These are phyloP conservation scores for Oryzias dopingdopingensis DNA, from an alignment of 2,797 vertebrate genomes.

Conservation along the genomic window DNA sequence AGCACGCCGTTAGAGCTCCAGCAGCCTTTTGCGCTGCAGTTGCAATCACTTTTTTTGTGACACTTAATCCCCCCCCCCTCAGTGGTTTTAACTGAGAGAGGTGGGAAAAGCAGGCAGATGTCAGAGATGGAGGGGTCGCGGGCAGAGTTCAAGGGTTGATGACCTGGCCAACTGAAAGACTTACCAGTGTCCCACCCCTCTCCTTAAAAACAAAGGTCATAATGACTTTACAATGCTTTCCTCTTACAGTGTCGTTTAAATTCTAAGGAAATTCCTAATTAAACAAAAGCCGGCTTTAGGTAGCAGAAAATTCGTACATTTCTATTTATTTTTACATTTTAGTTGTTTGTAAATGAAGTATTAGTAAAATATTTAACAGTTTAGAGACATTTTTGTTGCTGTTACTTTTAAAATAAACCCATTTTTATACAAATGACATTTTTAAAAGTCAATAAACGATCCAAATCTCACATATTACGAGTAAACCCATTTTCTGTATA, in stretches of 20 bases:
- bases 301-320: too few species aligned
- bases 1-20: neutral
- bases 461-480: too few species aligned
- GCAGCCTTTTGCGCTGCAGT: neutral
- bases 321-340: too few species aligned
- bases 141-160: slow-evolving; percentile 72
- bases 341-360: too few species aligned
- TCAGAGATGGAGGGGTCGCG: slow-evolving; percentile 67
- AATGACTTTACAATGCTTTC: slow-evolving; percentile 61
- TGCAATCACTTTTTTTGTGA: slow-evolving; percentile 2
- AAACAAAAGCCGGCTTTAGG: too few species aligned
- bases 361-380: too few species aligned
- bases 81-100: slow-evolving; percentile 56
- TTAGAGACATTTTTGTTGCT: too few species aligned
- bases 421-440: too few species aligned
- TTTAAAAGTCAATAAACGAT: too few species aligned
- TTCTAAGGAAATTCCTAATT: slow-evolving; percentile 13
- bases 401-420: too few species aligned
- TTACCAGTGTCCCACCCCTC: slow-evolving; percentile 41
- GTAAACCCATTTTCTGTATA: too few species aligned
- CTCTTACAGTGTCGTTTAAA: slow-evolving; percentile 51
- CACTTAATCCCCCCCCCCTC: slow-evolving; percentile 20
- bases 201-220: slow-evolving; percentile 44
- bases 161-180: slow-evolving; percentile 66
- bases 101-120: slow-evolving; percentile 73